phyloP scores from a whole-genome alignment of 1,140 invertebrate species.

The fruit fly (Drosophila melanogaster) region Release_6_plus_ISO1_MT NT_033779.5:14326501-14327000 shows the following conservation, averaged over 20 bases:
- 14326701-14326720: slow-evolving; percentile 91
- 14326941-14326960: slow-evolving; percentile 90
- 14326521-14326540: slow-evolving; percentile 90
- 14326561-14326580: slow-evolving; percentile 94
- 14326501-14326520: slow-evolving; percentile 87
- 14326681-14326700: slow-evolving; percentile 87
- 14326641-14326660: slow-evolving; percentile 89
- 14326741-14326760: slow-evolving; percentile 88
- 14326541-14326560: slow-evolving; percentile 92
- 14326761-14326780: slow-evolving; percentile 89
- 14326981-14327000: slow-evolving; percentile 95
- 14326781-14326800: slow-evolving; percentile 86
- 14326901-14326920: slow-evolving; percentile 92
- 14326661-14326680: slow-evolving; percentile 88
- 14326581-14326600: slow-evolving; percentile 90
- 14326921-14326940: slow-evolving; percentile 91
- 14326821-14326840: slow-evolving; percentile 88
- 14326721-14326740: slow-evolving; percentile 90
- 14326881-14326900: slow-evolving; percentile 85
- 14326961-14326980: slow-evolving; percentile 88
- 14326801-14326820: slow-evolving; percentile 87
- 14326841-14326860: slow-evolving; percentile 92
- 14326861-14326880: slow-evolving; percentile 86
- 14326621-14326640: slow-evolving; percentile 90
- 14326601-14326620: slow-evolving; percentile 88